Percentiles rank a stretch among this genome's conserved stretches.
Conservation (phyloP, 2,888 invertebrate genomes). For the Sarcophaga caerulescens region DNA sequence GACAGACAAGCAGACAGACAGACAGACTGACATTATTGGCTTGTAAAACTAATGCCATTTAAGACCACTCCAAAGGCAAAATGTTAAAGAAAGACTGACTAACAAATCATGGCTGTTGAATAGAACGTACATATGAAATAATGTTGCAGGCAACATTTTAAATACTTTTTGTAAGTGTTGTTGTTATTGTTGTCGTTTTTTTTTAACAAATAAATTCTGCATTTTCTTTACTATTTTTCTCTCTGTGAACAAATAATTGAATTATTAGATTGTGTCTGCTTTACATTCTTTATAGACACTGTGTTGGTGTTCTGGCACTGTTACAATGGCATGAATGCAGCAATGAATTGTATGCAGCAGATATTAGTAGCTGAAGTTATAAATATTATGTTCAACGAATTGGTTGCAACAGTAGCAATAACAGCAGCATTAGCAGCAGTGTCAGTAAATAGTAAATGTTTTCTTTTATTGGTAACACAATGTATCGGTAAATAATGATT, state of each 20-base stretch:
- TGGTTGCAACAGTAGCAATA: neutral
- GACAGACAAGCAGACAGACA: neutral
- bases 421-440: neutral
- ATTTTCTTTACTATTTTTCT: neutral
- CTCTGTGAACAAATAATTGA: conserved; percentile 61
- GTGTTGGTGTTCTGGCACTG: conserved; percentile 42
- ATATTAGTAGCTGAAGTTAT: neutral
- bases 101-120: conserved; percentile 44
- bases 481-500: conserved; percentile 40
- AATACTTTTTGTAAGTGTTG: conserved; percentile 3
- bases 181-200: conserved; percentile 22
- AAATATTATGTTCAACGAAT: neutral
- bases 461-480: conserved; percentile 8
- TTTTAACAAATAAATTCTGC: conserved; percentile 57
- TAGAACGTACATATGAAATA: neutral
- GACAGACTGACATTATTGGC: conserved; percentile 52
- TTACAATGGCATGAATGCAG: conserved; percentile 47
- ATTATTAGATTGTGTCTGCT: conserved; percentile 58
- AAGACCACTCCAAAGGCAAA: conserved; percentile 31
- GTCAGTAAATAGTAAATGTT: neutral
- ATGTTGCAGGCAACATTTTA: conserved; percentile 42
- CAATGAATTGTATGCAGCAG: conserved; percentile 29
- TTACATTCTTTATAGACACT: neutral
- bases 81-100: neutral
- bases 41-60: conserved; percentile 64